A percentile compares a stretch with the other conserved stretches of the same genome.
Conservation (phyloP, 1,140 invertebrate genomes). For the silkworm (Bombyx mori) region DNA sequence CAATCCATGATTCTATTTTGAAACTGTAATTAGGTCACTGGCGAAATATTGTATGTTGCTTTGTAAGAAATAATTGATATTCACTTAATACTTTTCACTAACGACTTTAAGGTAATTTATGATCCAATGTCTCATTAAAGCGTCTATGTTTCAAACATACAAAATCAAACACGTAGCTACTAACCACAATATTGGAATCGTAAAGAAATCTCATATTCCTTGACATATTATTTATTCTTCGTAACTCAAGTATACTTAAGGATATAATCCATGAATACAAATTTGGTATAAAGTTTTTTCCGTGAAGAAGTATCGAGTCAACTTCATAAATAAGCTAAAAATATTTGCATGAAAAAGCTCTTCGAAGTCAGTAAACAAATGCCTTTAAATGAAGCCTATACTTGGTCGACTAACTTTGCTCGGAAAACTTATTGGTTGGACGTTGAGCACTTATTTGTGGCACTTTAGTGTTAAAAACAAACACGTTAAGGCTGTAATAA, state of each 20-base stretch:
- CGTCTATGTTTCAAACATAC: too few relatives aligned
- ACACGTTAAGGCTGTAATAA: background rate
- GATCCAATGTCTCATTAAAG: too few relatives aligned
- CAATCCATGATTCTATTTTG: too few relatives aligned
- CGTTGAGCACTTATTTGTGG: background rate
- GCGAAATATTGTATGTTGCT: too few relatives aligned
- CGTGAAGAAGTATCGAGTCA: slow-evolving; percentile 13
- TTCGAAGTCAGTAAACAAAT: slow-evolving; percentile 17
- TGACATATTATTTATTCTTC: too few relatives aligned
- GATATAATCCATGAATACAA: slow-evolving; percentile 4
- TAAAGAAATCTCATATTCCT: too few relatives aligned
- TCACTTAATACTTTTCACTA: too few relatives aligned
- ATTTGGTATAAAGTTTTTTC: slow-evolving; percentile 5
- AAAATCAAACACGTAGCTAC: too few relatives aligned
- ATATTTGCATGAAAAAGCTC: slow-evolving; percentile 21
- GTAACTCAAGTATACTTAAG: background rate
- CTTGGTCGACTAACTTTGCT: slow-evolving; percentile 8
- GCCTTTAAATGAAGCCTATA: slow-evolving; percentile 13
- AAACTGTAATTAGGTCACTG: too few relatives aligned
- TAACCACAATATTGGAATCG: too few relatives aligned
- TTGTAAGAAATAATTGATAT: too few relatives aligned
- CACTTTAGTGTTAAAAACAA: background rate
- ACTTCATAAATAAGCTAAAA: slow-evolving; percentile 18
- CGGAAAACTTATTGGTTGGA: background rate
- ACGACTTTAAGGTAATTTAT: too few relatives aligned